Conservation (phyloP, 2,888 invertebrate genomes). For the Chalcosyrphus nemorum region DNA sequence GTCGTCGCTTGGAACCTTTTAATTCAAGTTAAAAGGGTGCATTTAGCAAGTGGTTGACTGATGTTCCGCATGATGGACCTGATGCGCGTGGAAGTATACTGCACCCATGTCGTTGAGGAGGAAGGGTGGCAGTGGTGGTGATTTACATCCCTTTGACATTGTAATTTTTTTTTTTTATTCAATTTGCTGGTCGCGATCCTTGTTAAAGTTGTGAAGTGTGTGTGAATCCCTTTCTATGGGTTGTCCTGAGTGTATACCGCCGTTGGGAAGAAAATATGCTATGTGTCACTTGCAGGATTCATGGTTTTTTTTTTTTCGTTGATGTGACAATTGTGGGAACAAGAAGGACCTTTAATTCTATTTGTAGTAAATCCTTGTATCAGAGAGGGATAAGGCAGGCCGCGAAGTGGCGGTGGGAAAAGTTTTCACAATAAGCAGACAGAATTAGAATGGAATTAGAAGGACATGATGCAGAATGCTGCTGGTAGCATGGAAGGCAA, state of each 20-base stretch:
- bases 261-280: slow-evolving; percentile 66
- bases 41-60: slow-evolving; percentile 73
- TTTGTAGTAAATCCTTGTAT: slow-evolving; percentile 11
- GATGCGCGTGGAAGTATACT: slow-evolving; percentile 35
- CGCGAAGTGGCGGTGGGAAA: slow-evolving; percentile 70
- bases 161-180: slow-evolving; percentile 61
- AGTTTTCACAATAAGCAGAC: slow-evolving; percentile 3
- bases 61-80: slow-evolving; percentile 64
- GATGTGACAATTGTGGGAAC: slow-evolving; percentile 74
- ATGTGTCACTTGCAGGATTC: slow-evolving; percentile 72
- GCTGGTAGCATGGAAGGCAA: slow-evolving; percentile 18
- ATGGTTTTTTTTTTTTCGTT: slow-evolving; percentile 62
- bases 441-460: slow-evolving; percentile 24
- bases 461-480: background rate
- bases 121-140: slow-evolving; percentile 47
- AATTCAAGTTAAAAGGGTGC: slow-evolving; percentile 72
- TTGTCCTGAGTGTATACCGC: slow-evolving; percentile 19
- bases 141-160: slow-evolving; percentile 69
- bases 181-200: slow-evolving; percentile 41
- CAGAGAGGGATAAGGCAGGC: slow-evolving; percentile 35
- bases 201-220: slow-evolving; percentile 60
- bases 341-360: slow-evolving; percentile 46
- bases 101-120: slow-evolving; percentile 31
- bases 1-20: slow-evolving; percentile 63
- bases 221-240: slow-evolving; percentile 49